Evolutionary conservation across 2,888 invertebrate genomes (phyloP).

Genomic region (Euphydryas editha): DNA sequence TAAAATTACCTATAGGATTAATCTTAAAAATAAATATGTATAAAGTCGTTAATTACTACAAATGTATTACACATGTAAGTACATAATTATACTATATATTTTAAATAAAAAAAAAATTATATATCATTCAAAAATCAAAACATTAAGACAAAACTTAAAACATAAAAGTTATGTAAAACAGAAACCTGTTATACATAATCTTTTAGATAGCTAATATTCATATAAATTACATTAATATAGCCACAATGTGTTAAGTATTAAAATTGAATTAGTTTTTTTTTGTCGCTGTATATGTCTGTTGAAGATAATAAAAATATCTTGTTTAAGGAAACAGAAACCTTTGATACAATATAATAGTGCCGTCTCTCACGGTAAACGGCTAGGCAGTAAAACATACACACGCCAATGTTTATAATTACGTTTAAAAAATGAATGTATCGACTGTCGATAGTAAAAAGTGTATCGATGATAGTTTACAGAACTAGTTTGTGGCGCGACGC

Average conservation of each 20-base stretch:
- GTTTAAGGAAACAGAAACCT: neutral
- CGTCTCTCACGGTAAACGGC: conserved; percentile 18
- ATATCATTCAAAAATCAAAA: no score
- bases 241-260: neutral
- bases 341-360: neutral
- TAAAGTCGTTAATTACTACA: no score
- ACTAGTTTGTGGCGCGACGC: conserved; percentile 67
- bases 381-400: conserved; percentile 29
- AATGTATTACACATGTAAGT: no score
- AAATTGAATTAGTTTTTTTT: neutral
- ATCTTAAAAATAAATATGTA: no score
- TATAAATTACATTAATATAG: neutral
- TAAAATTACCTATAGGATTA: no score
- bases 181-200: no score
- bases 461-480: conserved; percentile 59
- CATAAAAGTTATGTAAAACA: no score
- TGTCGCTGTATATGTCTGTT: no score
- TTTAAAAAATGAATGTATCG: conserved; percentile 42
- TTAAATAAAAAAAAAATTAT: no score
- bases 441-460: conserved; percentile 50
- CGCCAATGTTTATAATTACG: conserved; percentile 26
- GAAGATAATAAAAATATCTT: neutral
- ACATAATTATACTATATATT: no score
- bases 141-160: no score
- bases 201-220: no score